Base-by-base conservation (phyloP, 2,888 invertebrate species). In the Epsilonema sp. region DNA sequence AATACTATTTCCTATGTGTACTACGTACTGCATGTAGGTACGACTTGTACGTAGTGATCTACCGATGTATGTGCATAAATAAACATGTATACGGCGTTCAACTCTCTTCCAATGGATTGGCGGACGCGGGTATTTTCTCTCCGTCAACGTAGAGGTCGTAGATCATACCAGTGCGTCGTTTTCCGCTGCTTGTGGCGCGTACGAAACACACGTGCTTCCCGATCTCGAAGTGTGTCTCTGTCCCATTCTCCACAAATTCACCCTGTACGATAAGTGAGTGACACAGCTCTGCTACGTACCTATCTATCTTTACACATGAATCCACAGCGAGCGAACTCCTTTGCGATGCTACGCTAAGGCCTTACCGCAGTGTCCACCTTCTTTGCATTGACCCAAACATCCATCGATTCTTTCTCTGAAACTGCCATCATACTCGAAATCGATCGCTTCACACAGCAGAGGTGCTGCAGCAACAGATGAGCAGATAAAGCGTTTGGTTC, bases 171-270 rank as follows among this genome's bases (percentile, higher is more conserved):
- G 73, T 72, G 48, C 71, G 70, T 53, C 73, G 69, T 54, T 73
- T 73, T 2, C 75, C 74, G 52, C 74, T 73, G 49, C 73, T 72
- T 1, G 70, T 63, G 1, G 75, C 73, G 57, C 69, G 70, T 37
- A 78, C 75, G 49, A 67, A 70, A 2, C 64, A 60, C 22, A 62
- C 58, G 25, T 58, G 57, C 11, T 56, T 56, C 2, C 70, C 74
- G 11, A 80, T 64, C 42, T 71, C 66, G 63, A 87, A 86, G 54
- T 76, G 74, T 44, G 82, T 85, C 66, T 83, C 81, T 0, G 83
- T 82, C 21, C 86, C 86, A 45, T 78, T 78, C 53, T 83, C 80
- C 8, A 79, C 78, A 62, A 87, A 87, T 58, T 78, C 78, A 44
- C 77, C 79, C 79, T 83, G 59, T 42, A 66, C 63, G 16, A 31